Evolutionary conservation across 92 coral and sea anemone genomes (phyloP).

Genomic region (Porites divaricata): DNA sequence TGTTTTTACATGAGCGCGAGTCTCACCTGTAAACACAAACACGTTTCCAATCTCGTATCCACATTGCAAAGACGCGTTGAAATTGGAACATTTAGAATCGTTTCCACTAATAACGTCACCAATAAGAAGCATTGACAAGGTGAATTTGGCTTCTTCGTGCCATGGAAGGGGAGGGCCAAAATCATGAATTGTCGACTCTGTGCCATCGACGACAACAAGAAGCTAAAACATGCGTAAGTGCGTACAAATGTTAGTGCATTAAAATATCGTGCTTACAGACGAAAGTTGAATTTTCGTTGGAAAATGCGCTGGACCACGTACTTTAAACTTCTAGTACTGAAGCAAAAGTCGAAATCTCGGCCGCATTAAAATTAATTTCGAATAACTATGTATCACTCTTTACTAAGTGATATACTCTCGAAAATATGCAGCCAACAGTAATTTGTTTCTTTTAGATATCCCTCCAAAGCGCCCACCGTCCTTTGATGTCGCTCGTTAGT

Average conservation of each 20-base stretch:
- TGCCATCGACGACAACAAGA: conserved; percentile 85
- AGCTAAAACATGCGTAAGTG: conserved; percentile 46
- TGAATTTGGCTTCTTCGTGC: conserved; percentile 67
- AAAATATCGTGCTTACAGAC: no score
- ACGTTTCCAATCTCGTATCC: conserved; percentile 76
- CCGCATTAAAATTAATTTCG: no score
- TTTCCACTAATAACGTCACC: conserved; percentile 73
- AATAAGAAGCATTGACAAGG: conserved; percentile 55
- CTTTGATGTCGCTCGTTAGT: no score
- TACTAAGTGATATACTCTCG: no score
- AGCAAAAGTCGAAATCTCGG: no score
- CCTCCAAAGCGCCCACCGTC: no score
- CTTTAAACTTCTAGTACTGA: no score
- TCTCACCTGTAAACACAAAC: conserved; percentile 62
- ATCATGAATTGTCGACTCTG: conserved; percentile 65
- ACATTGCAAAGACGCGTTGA: conserved; percentile 13
- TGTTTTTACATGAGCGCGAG: background rate
- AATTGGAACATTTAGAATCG: conserved; percentile 22
- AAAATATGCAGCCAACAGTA: no score
- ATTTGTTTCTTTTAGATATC: no score
- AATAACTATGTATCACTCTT: no score
- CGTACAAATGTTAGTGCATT: background rate
- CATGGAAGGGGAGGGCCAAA: conserved; percentile 71
- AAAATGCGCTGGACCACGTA: no score
- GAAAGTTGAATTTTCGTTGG: no score